Conservation (phyloP, 1,140 invertebrate species). For the Eumaeus atala region DNA sequence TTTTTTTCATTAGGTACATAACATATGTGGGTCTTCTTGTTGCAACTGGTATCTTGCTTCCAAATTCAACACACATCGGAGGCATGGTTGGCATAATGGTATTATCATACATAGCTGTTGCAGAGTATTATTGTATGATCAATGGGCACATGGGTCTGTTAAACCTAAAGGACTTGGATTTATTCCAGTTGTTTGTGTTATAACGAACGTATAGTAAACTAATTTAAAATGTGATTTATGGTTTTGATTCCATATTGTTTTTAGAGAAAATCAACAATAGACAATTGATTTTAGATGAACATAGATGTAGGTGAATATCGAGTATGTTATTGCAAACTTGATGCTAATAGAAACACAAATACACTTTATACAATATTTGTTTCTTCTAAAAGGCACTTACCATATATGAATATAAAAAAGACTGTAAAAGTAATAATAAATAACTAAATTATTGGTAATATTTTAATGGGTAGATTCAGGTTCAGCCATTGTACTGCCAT, state of each 20-base stretch:
- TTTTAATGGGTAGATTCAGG: background rate
- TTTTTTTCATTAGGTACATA: conserved; percentile 76
- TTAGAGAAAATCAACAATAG: background rate
- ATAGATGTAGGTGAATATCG: background rate
- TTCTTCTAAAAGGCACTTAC: background rate
- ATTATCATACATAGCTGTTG: conserved; percentile 83
- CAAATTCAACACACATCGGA: conserved; percentile 81
- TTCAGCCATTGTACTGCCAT: no score
- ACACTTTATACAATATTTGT: background rate
- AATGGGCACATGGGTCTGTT: conserved; percentile 55
- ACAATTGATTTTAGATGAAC: no score
- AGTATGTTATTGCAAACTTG: conserved; percentile 3
- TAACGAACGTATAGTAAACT: background rate
- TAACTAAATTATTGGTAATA: conserved; percentile 7
- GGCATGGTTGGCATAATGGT: conserved; percentile 83
- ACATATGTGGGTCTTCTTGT: conserved; percentile 86
- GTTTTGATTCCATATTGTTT: conserved; percentile 4
- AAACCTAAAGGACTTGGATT: conserved; percentile 51
- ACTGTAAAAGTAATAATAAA: conserved; percentile 10
- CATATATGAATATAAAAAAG: background rate
- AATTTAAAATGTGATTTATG: conserved; percentile 1
- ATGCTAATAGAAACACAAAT: background rate
- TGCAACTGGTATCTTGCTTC: conserved; percentile 86
- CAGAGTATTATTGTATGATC: conserved; percentile 80
- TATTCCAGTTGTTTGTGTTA: conserved; percentile 38